Conservation (phyloP, 2,797 vertebrate genomes). For the Myotis planiceps region DNA sequence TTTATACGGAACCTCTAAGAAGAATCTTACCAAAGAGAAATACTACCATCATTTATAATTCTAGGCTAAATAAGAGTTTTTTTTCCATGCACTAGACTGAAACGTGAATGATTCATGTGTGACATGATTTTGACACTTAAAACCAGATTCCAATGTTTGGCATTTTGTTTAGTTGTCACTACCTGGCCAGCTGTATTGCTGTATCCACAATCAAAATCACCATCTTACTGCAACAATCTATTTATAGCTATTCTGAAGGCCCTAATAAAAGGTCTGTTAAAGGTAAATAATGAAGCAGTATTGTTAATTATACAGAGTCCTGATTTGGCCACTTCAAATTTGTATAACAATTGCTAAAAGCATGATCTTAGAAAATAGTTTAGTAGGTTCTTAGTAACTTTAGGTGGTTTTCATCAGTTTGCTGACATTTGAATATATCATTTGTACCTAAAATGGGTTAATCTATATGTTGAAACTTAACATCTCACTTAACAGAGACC, state of each 20-base stretch:
- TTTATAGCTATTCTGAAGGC: background rate
- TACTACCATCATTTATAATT: background rate
- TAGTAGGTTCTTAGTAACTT: background rate
- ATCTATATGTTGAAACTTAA: background rate
- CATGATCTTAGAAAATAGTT: background rate
- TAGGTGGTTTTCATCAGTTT: background rate
- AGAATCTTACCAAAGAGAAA: background rate
- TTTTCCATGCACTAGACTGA: background rate
- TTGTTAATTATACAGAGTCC: background rate
- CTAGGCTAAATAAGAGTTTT: background rate
- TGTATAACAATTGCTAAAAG: background rate
- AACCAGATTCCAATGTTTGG: background rate
- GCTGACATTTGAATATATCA: background rate
- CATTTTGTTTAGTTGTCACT: conserved; percentile 4
- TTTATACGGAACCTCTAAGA: background rate
- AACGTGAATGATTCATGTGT: background rate
- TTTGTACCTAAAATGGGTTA: background rate
- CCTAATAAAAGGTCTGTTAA: background rate
- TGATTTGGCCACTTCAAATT: background rate
- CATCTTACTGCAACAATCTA: background rate
- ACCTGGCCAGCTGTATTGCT: background rate
- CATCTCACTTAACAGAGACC: background rate
- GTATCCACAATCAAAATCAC: background rate
- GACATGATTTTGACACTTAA: background rate
- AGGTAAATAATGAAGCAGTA: background rate